Evolutionary conservation across 2,888 invertebrate species (phyloP), one percentile per base, ranked within the genome.

Genomic region (Phanerotoma sp.): DNA sequence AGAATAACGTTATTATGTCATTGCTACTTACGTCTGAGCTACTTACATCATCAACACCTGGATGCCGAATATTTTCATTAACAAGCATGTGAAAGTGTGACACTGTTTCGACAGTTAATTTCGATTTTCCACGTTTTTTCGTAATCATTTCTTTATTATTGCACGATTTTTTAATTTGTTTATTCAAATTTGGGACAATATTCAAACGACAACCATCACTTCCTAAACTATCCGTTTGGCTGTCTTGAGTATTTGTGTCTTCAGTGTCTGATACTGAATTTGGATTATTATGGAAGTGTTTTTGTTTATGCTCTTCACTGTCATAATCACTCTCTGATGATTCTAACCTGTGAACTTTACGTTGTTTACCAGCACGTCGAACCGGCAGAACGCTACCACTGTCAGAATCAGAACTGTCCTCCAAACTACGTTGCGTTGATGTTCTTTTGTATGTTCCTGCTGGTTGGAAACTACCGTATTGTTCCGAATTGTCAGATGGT

Each of bases 111-210:
- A 61, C 81, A 70, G 65, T 83, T 73, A 61, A 78, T 77, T 66
- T 77, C 75, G 52, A 79, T 61, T 69, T 81, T 78, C 9, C 79
- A 75, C 25, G 80, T 78, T 75, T 83, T 77, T 77, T 80, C 67
- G 52, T 54, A 78, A 69, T 60, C 79, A 81, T 61, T 79, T 80
- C 65, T 77, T 81, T 74, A 79, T 79, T 55, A 79, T 70, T 72
- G 80, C 81, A 57, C 56, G 62, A 61, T 48, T 66, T 69, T 47
- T 60, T 61, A 13, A 52, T 65, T 4, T 64, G 32, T 35, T 69
- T 72, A 20, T 52, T 61, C n/a, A n/a, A n/a, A n/a, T n/a, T n/a
- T n/a, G n/a, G n/a, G n/a, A n/a, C n/a, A n/a, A n/a, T n/a, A 13
- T 73, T 72, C 21, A 65, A 62, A 5, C 71, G 67, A 22, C 69